A percentile compares a stretch with the other conserved stretches of the same genome.
Evolutionary conservation across 2,888 invertebrate species (phyloP).

Genomic region (Conchocele bisecta): DNA sequence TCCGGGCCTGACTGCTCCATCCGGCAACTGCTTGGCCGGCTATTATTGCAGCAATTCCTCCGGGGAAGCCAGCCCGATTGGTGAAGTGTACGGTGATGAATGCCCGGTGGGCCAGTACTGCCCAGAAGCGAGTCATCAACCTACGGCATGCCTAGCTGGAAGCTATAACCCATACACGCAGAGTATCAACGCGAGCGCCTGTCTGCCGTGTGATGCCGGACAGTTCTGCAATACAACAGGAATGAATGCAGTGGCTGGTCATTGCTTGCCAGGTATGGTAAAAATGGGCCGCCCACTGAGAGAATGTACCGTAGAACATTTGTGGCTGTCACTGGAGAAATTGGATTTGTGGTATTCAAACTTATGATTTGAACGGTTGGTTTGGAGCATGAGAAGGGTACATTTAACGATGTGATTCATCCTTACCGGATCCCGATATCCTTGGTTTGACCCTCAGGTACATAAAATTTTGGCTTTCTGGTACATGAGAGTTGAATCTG

Average conservation of each 20-base stretch:
- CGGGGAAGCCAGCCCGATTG: conserved; percentile 75
- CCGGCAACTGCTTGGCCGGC: conserved; percentile 77
- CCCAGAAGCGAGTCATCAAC: conserved; percentile 72
- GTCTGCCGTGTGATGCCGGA: conserved; percentile 77
- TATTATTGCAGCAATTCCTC: conserved; percentile 79
- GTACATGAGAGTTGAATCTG: too few relatives aligned
- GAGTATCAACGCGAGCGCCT: conserved; percentile 69
- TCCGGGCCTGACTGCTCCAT: conserved; percentile 70
- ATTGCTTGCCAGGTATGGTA: conserved; percentile 66
- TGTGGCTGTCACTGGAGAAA: too few relatives aligned
- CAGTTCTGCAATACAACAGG: conserved; percentile 78
- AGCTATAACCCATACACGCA: conserved; percentile 75
- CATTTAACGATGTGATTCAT: too few relatives aligned
- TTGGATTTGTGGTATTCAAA: too few relatives aligned
- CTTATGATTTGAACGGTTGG: too few relatives aligned
- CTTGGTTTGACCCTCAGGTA: too few relatives aligned
- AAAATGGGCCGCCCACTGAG: too few relatives aligned
- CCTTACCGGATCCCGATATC: too few relatives aligned
- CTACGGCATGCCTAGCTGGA: conserved; percentile 76
- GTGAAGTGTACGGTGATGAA: conserved; percentile 77
- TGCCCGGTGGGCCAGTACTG: conserved; percentile 80
- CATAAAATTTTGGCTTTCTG: too few relatives aligned
- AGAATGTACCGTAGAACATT: too few relatives aligned
- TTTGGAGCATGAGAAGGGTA: too few relatives aligned
- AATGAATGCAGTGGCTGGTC: conserved; percentile 66